Base-by-base conservation (phyloP, 2,113 vertebrate species). In the Myotis lucifugus region DNA sequence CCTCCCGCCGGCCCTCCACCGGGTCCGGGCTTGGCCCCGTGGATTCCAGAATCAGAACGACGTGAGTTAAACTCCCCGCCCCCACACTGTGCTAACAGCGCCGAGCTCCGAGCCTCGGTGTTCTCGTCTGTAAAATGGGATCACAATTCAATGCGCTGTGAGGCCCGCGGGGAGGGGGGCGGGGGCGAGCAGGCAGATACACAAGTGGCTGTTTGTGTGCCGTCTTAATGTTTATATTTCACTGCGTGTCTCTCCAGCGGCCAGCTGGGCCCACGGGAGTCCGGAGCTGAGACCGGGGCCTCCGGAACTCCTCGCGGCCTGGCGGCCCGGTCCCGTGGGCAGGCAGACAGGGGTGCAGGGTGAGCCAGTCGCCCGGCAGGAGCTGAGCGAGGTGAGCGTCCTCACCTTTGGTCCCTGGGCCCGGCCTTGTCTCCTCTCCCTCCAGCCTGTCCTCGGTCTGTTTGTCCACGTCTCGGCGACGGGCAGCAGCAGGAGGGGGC, bases 391-490 rank as follows among this genome's bases (percentile, higher is more conserved):
- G 96, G 95, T 78, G 86, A 91, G 78, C 64, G 79, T 42, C 89
- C 85, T 91, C 86, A 97, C 97, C 97, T 97, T 95, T 92, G 97
- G 74, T 85, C 40, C 83, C 93, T 88, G 91, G 82, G 64, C 96
- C 46, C 18, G 5, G 0, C 0, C 32, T 87, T 90, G 69, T 90
- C 97, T 74, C 67, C 74, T 8, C 73, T 66, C 72, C 21, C n/a
- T 78, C 34, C 46, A 19, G 42, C 21, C 0, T 0, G 1, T 27
- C 81, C 70, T 76, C 12, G 2, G 15, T 86, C 54, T 94, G 17
- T 37, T 50, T 61, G 67, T 50, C 88, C 64, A 25, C 0, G 0
- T 52, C 0, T 0, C 17, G 89, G 32, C 13, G 72, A 6, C 3
- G 17, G 48, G n/a, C 10, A 59, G n/a, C 10, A 59, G 40, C 54